Evolutionary conservation across 2,797 vertebrate genomes (phyloP).

Genomic region (Chelidonichthys spinosus): DNA sequence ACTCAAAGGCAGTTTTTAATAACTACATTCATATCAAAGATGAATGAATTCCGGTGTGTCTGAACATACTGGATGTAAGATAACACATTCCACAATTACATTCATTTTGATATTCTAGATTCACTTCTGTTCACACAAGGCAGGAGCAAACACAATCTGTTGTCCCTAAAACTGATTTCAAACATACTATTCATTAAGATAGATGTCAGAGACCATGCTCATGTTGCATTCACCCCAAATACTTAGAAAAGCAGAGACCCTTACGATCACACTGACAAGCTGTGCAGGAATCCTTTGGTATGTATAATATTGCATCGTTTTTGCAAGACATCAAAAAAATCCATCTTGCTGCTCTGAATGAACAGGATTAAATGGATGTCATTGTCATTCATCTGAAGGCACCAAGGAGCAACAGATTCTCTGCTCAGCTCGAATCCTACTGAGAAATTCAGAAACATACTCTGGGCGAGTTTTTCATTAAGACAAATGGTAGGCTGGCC

Average conservation of each 20-base stretch:
- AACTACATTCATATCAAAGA: conserved; percentile 51
- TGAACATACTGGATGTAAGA: conserved; percentile 2
- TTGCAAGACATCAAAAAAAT: conserved; percentile 50
- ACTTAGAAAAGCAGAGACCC: conserved; percentile 2
- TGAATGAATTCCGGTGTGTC: neutral
- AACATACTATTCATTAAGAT: neutral
- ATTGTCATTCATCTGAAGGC: conserved; percentile 77
- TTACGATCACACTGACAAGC: conserved; percentile 7
- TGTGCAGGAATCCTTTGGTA: conserved; percentile 67
- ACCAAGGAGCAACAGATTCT: conserved; percentile 69
- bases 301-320: conserved; percentile 38
- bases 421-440: conserved; percentile 21
- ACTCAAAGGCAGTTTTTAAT: conserved; percentile 52
- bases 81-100: conserved; percentile 28
- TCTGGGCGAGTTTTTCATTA: conserved; percentile 36
- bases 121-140: too few relatives aligned
- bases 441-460: conserved; percentile 17
- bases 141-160: neutral
- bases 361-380: conserved; percentile 22
- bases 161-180: conserved; percentile 1
- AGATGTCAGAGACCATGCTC: conserved; percentile 12
- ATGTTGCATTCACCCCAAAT: conserved; percentile 20
- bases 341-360: conserved; percentile 23
- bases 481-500: conserved; percentile 28
- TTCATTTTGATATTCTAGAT: conserved; percentile 18